Conservation (phyloP, 1,140 invertebrate genomes). For the Drosophila funebris region DNA sequence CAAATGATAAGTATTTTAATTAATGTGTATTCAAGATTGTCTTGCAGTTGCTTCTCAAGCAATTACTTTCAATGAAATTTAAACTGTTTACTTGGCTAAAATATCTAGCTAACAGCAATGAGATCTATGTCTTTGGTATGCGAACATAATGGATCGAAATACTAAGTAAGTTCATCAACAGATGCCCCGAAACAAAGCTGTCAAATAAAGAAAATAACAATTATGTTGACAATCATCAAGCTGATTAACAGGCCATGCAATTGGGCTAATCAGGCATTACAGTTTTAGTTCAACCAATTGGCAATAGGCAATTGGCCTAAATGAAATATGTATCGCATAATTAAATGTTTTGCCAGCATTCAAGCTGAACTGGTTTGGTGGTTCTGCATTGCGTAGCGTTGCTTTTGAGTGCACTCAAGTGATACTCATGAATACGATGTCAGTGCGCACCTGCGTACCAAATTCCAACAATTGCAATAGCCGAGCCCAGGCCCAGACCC, state of each 20-base stretch:
- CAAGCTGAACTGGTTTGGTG: slow-evolving; percentile 39
- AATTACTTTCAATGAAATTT: neutral
- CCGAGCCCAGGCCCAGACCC: slow-evolving; percentile 18
- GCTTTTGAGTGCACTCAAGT: slow-evolving; percentile 31
- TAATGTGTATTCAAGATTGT: slow-evolving; percentile 3
- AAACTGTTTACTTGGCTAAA: neutral
- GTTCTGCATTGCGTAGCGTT: slow-evolving; percentile 38
- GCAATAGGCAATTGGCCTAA: slow-evolving; percentile 22
- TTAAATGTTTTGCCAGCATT: slow-evolving; percentile 43
- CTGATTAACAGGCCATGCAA: slow-evolving; percentile 30
- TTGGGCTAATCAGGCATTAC: slow-evolving; percentile 28
- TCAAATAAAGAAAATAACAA: slow-evolving; percentile 5
- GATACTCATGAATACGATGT: slow-evolving; percentile 2
- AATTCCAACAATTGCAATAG: slow-evolving; percentile 32
- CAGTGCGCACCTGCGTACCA: slow-evolving; percentile 53
- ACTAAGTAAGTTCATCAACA: neutral
- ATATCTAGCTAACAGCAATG: neutral
- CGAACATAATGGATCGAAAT: neutral
- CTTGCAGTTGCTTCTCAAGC: neutral
- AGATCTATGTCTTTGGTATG: neutral
- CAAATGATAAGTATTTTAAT: slow-evolving; percentile 29
- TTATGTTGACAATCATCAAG: slow-evolving; percentile 2
- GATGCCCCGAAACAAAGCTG: neutral
- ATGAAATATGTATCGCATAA: slow-evolving; percentile 38
- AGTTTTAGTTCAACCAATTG: slow-evolving; percentile 5